These are phyloP conservation scores for Candoia aspera DNA, from an alignment of 2,113 vertebrate species.

Conservation along the genomic window DNA sequence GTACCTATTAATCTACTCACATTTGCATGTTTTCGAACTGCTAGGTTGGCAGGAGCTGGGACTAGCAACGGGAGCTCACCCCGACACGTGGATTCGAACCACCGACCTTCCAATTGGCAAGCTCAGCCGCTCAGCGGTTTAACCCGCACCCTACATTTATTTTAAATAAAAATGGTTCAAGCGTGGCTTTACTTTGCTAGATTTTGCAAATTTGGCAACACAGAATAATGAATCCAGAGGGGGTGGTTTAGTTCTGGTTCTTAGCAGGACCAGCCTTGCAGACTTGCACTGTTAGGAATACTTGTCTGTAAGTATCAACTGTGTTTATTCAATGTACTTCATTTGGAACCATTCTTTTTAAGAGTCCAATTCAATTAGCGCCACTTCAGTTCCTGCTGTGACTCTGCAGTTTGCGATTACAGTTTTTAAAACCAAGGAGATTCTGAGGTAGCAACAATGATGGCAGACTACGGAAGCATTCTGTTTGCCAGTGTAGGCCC, in stretches of 20 bases:
- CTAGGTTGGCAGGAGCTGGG: no score
- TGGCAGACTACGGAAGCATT: background rate
- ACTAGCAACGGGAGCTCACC: no score
- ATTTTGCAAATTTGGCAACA: background rate
- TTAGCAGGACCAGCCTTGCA: background rate
- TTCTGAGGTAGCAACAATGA: background rate
- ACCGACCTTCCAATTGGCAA: no score
- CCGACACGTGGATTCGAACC: no score
- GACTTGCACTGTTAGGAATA: background rate
- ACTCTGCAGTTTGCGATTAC: constrained; percentile 4
- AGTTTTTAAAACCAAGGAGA: background rate
- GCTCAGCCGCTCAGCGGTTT: no score
- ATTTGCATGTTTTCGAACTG: no score
- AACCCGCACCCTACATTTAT: background rate
- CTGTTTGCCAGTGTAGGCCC: background rate
- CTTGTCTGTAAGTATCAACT: constrained; percentile 1
- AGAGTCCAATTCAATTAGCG: constrained; percentile 18
- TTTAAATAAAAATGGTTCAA: background rate
- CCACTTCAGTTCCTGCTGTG: background rate
- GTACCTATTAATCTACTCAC: no score
- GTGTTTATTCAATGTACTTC: background rate
- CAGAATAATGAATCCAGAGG: background rate
- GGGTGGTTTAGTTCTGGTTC: background rate
- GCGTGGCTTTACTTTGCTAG: background rate
- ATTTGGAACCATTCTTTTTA: constrained; percentile 5